phyloP scores from a whole-genome alignment of 2,797 vertebrate genomes.

The Tympanoctomys barrerae region DNA sequence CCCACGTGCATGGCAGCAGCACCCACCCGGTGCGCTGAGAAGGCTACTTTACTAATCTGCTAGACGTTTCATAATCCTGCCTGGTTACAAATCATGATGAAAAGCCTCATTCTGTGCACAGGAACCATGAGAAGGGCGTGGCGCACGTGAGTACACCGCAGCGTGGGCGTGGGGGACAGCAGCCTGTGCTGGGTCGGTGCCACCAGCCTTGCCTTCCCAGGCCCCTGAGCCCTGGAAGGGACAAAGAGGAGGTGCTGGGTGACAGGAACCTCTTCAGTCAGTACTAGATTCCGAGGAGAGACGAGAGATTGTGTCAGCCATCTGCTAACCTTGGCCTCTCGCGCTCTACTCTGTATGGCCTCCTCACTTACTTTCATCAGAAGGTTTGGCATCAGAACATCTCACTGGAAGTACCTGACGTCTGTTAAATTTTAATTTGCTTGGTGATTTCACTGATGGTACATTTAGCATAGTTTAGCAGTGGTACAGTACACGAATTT shows the following conservation, averaged over 20 bases:
- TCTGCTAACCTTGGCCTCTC: background rate
- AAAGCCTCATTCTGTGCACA: background rate
- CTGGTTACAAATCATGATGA: background rate
- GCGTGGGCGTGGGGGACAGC: accelerated
- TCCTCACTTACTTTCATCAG: constrained; percentile 63
- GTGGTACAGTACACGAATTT: background rate
- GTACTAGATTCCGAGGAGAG: background rate
- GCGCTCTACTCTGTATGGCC: background rate
- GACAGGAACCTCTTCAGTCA: background rate
- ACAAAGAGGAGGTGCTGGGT: background rate
- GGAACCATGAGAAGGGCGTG: background rate
- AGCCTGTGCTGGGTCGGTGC: too few relatives aligned
- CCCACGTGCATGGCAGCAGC: background rate
- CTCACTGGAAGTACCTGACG: background rate
- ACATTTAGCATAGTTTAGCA: background rate
- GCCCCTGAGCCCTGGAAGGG: background rate
- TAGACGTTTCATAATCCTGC: background rate
- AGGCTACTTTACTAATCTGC: background rate
- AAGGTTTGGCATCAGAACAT: constrained; percentile 24
- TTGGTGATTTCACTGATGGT: background rate
- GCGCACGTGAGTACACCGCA: accelerated
- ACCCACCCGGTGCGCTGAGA: background rate
- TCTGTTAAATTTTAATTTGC: constrained; percentile 47
- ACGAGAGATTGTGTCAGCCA: background rate
- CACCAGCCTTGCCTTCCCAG: background rate